Percentiles rank a stretch among this genome's conserved stretches.
phyloP scores from a whole-genome alignment of 2,113 vertebrate genomes.

The Poeciliopsis retropinna region DNA sequence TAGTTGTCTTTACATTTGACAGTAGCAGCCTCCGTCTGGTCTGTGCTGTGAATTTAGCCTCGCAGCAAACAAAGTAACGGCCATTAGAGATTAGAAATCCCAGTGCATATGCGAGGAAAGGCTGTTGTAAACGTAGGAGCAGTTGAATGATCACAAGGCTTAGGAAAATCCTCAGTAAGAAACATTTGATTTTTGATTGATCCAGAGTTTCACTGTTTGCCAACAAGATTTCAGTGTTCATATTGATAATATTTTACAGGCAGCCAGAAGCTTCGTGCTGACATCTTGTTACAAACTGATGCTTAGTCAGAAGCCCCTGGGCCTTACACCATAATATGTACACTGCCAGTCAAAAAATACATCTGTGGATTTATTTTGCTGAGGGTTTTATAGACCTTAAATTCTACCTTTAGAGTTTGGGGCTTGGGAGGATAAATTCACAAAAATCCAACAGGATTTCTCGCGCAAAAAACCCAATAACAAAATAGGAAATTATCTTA shows the following conservation, averaged over 20 bases:
- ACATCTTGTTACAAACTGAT: background rate
- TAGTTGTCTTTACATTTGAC: slow-evolving; percentile 34
- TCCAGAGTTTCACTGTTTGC: background rate
- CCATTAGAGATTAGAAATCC: slow-evolving; percentile 11
- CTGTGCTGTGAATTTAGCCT: slow-evolving; percentile 32
- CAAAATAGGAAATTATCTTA: background rate
- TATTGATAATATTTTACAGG: background rate
- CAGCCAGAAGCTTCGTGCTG: background rate
- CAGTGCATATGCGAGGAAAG: slow-evolving; percentile 1
- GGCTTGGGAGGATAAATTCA: background rate
- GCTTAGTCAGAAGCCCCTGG: background rate
- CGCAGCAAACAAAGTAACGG: slow-evolving; percentile 20
- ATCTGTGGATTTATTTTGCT: background rate
- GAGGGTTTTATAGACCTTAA: background rate
- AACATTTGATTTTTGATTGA: slow-evolving; percentile 3
- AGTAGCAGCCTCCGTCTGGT: slow-evolving; percentile 37
- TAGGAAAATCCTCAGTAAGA: slow-evolving; percentile 8
- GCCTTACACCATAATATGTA: background rate
- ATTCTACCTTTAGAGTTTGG: background rate
- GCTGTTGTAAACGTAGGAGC: slow-evolving; percentile 13
- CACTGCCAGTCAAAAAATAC: background rate
- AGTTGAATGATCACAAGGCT: background rate
- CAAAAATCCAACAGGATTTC: background rate
- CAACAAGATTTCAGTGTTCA: background rate
- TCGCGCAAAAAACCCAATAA: background rate